Percentiles rank a stretch among this genome's conserved stretches.
phyloP scores from a whole-genome alignment of 1,140 invertebrate genomes.

The Papilio xuthus region DNA sequence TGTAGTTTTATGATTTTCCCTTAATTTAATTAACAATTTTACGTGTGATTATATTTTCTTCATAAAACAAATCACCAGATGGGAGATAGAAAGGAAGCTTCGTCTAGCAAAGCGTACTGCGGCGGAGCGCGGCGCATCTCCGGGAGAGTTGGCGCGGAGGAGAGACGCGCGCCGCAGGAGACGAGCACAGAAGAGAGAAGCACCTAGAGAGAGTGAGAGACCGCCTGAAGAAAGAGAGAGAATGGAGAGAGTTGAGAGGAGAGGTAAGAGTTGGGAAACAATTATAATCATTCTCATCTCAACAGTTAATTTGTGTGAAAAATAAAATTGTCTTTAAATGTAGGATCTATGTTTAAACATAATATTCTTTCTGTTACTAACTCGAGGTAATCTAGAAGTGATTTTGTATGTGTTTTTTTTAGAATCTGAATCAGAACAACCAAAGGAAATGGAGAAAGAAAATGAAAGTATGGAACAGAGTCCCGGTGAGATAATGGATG shows the following conservation, averaged over 20 bases:
- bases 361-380: too few species aligned
- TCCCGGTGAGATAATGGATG: slow-evolving; percentile 67
- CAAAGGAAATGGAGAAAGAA: slow-evolving; percentile 69
- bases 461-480: slow-evolving; percentile 76
- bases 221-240: slow-evolving; percentile 38
- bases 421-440: slow-evolving; percentile 79
- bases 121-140: slow-evolving; percentile 60
- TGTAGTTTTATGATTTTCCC: too few species aligned
- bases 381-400: too few species aligned
- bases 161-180: slow-evolving; percentile 51
- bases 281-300: too few species aligned
- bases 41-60: too few species aligned
- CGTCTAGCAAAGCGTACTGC: slow-evolving; percentile 89
- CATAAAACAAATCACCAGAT: slow-evolving; percentile 81
- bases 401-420: slow-evolving; percentile 34
- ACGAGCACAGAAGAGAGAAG: slow-evolving; percentile 80
- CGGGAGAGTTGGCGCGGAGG: slow-evolving; percentile 52
- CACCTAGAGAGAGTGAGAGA: slow-evolving; percentile 76
- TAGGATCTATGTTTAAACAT: too few species aligned
- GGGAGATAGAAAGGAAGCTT: slow-evolving; percentile 98
- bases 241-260: slow-evolving; percentile 36
- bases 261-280: background rate
- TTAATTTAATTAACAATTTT: background rate
- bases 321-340: too few species aligned
- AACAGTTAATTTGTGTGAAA: too few species aligned